These are phyloP conservation scores for Tubulanus polymorphus DNA, from an alignment of 2,888 invertebrate genomes.

Conservation along the genomic window DNA sequence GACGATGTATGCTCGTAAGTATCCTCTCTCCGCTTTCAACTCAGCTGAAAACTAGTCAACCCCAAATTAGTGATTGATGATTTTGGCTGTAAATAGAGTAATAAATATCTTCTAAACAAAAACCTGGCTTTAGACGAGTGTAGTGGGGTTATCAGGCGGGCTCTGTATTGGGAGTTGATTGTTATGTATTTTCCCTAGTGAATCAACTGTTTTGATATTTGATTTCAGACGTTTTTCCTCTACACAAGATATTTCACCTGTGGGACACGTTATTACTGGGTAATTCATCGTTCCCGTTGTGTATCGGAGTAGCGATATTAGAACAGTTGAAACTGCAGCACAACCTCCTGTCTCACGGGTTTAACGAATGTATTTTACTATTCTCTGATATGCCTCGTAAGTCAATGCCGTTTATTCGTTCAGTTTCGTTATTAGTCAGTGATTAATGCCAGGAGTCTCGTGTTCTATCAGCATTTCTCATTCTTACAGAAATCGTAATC, in stretches of 20 bases:
- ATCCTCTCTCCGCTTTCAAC: no score
- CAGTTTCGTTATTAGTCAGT: no score
- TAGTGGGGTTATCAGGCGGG: no score
- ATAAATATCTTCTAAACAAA: no score
- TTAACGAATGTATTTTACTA: constrained; percentile 95
- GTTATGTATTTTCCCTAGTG: no score
- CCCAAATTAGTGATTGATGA: no score
- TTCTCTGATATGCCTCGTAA: constrained; percentile 92
- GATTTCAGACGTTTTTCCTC: constrained; percentile 87
- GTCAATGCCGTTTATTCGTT: constrained; percentile 2
- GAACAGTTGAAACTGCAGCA: constrained; percentile 65
- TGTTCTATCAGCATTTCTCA: no score
- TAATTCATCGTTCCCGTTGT: constrained; percentile 87
- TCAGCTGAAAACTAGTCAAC: no score
- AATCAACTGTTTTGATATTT: constrained; percentile 15
- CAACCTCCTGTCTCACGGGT: constrained; percentile 72
- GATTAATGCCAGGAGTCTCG: no score
- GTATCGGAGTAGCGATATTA: constrained; percentile 89
- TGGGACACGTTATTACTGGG: constrained; percentile 96
- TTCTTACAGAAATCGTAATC: constrained; percentile 76
- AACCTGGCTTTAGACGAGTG: no score
- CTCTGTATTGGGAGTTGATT: no score
- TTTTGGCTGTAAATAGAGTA: no score
- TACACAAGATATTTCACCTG: constrained; percentile 93
- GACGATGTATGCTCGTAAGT: constrained; percentile 96